These are phyloP conservation scores for Ormyrus thymus DNA, from an alignment of 2,888 invertebrate species.

Conservation along the genomic window DNA sequence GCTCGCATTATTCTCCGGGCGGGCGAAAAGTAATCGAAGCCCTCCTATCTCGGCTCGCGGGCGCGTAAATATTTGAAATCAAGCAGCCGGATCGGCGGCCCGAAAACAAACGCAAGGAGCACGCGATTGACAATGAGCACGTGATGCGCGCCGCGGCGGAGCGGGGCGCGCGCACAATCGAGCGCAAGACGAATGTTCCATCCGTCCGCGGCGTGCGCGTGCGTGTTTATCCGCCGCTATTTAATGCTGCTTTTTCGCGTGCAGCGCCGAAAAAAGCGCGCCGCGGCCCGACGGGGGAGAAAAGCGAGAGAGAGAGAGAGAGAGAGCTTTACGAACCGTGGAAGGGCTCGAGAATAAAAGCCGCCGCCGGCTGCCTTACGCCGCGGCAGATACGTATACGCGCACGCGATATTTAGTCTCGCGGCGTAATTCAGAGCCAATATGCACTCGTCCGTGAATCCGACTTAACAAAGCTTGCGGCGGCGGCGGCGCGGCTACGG, in stretches of 20 bases:
- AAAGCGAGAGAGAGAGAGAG: neutral
- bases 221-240: slow-evolving; percentile 7
- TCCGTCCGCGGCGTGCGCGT: neutral
- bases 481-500: neutral
- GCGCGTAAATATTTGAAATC: slow-evolving; percentile 52
- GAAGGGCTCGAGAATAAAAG: slow-evolving; percentile 5
- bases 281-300: neutral
- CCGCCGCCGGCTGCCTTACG: neutral
- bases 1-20: slow-evolving; percentile 1
- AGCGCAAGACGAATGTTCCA: slow-evolving; percentile 5
- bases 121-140: slow-evolving; percentile 30
- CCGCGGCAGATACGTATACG: slow-evolving; percentile 28
- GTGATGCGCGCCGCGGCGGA: too few relatives aligned
- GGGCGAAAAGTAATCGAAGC: slow-evolving; percentile 38
- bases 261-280: too few relatives aligned
- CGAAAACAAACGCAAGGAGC: slow-evolving; percentile 29
- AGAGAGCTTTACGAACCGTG: slow-evolving; percentile 1
- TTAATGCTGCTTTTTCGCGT: slow-evolving; percentile 32
- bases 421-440: slow-evolving; percentile 51
- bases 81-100: neutral
- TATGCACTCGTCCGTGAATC: slow-evolving; percentile 46
- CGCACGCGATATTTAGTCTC: slow-evolving; percentile 46
- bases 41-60: slow-evolving; percentile 10
- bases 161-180: neutral
- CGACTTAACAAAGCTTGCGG: slow-evolving; percentile 40